Evolutionary conservation across 30 jellyfish, hydroid and myxozoan genomes (phyloP).

Genomic region (Aurelia sp.): DNA sequence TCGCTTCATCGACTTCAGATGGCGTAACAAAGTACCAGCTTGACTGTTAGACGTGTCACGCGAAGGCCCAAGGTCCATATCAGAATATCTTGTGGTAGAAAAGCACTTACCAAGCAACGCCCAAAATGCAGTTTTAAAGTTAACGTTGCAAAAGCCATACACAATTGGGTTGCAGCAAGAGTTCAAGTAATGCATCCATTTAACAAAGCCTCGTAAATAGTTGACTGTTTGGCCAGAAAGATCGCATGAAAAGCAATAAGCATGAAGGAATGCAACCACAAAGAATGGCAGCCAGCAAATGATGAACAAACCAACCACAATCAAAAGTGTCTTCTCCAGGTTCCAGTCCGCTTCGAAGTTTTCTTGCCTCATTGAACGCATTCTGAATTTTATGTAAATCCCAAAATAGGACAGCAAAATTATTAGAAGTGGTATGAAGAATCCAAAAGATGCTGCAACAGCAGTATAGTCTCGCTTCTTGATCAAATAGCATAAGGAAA

Average conservation of each 20-base stretch:
- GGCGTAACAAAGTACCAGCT: slow-evolving; percentile 63
- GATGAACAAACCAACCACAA: slow-evolving; percentile 78
- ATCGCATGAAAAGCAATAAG: slow-evolving; percentile 50
- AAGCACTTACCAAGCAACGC: slow-evolving; percentile 64
- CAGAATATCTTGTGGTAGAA: slow-evolving; percentile 25
- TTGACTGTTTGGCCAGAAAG: not conserved
- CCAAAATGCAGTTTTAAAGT: slow-evolving; percentile 90
- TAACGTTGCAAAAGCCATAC: slow-evolving; percentile 92
- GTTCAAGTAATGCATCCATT: slow-evolving; percentile 92
- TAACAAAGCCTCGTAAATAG: slow-evolving; percentile 66
- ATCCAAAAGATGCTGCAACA: slow-evolving; percentile 65
- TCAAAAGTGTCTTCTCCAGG: slow-evolving; percentile 66
- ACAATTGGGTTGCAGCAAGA: slow-evolving; percentile 93
- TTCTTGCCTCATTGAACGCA: slow-evolving; percentile 60
- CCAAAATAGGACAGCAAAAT: slow-evolving; percentile 66
- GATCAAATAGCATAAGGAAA: slow-evolving; percentile 17
- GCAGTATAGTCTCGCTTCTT: slow-evolving; percentile 33
- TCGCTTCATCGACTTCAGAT: slow-evolving; percentile 52
- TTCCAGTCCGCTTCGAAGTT: slow-evolving; percentile 74
- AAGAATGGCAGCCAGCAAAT: slow-evolving; percentile 95
- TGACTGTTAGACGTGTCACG: slow-evolving; percentile 63
- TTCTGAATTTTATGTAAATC: slow-evolving; percentile 62
- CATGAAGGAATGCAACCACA: slow-evolving; percentile 35
- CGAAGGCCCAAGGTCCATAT: slow-evolving; percentile 50
- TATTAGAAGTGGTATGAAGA: slow-evolving; percentile 78